Percentiles rank a stretch among this genome's conserved stretches.
Evolutionary conservation across 2,888 invertebrate species (phyloP).

Genomic region (Pilophorus perplexus): DNA sequence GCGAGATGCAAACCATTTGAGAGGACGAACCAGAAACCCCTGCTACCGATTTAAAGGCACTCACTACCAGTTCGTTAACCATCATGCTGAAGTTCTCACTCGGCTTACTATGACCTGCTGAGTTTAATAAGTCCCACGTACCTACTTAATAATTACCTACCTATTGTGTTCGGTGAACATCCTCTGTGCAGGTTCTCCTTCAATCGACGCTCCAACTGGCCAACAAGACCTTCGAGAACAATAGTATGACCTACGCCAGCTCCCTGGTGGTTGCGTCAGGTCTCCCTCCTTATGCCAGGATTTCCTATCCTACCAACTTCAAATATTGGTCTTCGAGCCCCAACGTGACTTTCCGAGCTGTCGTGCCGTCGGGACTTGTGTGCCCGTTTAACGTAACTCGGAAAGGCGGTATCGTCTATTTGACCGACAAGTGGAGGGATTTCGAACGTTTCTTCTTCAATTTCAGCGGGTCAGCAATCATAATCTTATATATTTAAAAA

Average conservation of each 20-base stretch:
- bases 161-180: too few relatives aligned
- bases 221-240: neutral
- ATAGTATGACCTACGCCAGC: neutral
- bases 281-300: conserved; percentile 28
- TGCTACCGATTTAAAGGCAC: too few relatives aligned
- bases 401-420: conserved; percentile 44
- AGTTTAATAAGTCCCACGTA: too few relatives aligned
- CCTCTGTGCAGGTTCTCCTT: neutral
- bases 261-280: neutral
- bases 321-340: neutral
- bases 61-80: too few relatives aligned
- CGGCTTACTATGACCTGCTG: too few relatives aligned
- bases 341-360: conserved; percentile 32
- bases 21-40: too few relatives aligned
- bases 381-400: conserved; percentile 44
- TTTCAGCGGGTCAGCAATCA: conserved; percentile 23
- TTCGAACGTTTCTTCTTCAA: conserved; percentile 2
- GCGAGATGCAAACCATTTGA: too few relatives aligned
- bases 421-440: conserved; percentile 27
- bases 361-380: conserved; percentile 33
- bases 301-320: conserved; percentile 29
- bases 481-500: neutral
- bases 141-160: too few relatives aligned
- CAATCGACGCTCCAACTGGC: neutral
- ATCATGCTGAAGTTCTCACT: too few relatives aligned